phyloP scores from a whole-genome alignment of 1,140 invertebrate genomes.

The Triops longicaudatus region DNA sequence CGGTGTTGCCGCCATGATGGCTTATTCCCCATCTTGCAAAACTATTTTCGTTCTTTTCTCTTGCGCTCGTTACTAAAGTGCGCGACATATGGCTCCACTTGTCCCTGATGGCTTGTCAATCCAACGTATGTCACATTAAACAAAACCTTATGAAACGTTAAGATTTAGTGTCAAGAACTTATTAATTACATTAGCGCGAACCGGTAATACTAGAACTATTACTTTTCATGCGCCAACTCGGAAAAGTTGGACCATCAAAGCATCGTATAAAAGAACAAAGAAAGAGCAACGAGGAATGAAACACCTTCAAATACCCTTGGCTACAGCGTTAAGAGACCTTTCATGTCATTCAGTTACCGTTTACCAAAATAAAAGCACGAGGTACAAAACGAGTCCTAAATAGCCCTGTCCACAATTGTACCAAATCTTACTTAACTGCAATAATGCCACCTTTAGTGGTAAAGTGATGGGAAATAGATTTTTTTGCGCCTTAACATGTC shows the following conservation, averaged over 20 bases:
- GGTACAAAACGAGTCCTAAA: not conserved
- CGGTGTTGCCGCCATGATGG: not conserved
- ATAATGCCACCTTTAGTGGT: too few relatives aligned
- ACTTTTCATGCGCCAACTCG: not conserved
- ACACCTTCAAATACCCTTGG: conserved; percentile 7
- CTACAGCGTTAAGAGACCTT: not conserved
- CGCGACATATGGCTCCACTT: not conserved
- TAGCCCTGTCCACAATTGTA: not conserved
- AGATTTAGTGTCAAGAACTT: not conserved
- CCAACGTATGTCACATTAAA: not conserved
- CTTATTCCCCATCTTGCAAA: not conserved
- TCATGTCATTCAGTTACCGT: not conserved
- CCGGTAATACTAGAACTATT: not conserved
- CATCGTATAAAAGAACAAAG: not conserved
- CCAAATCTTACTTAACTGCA: too few relatives aligned
- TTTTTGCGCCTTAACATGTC: too few relatives aligned
- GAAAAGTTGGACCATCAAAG: not conserved
- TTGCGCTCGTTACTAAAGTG: too few relatives aligned
- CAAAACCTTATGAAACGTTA: not conserved
- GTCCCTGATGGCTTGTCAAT: not conserved
- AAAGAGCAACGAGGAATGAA: not conserved
- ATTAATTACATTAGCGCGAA: not conserved
- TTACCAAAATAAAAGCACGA: not conserved
- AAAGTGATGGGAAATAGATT: too few relatives aligned
- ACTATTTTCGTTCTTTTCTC: too few relatives aligned